A percentile compares a stretch with the other conserved stretches of the same genome.
phyloP scores from a whole-genome alignment of 30 jellyfish, hydroid and myxozoan species.

The Phacellophora camtschatica region DNA sequence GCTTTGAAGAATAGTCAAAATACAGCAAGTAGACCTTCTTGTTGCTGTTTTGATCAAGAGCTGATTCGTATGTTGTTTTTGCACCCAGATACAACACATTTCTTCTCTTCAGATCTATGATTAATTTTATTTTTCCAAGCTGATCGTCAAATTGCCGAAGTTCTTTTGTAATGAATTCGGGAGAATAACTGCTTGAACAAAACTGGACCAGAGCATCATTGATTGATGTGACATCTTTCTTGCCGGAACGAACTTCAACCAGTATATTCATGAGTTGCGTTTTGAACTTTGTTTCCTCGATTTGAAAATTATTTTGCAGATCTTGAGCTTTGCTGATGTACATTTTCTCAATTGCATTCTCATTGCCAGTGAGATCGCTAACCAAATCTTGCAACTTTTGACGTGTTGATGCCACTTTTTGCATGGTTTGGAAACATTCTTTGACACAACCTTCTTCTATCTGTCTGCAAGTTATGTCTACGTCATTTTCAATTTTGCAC shows the following conservation, averaged over 20 bases:
- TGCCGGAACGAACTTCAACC: conserved; percentile 40
- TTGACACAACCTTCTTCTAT: conserved; percentile 15
- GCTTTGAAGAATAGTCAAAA: background rate
- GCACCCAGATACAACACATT: conserved; percentile 37
- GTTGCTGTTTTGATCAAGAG: conserved; percentile 27
- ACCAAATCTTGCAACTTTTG: conserved; percentile 38
- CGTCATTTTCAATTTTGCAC: conserved; percentile 23
- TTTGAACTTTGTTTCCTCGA: conserved; percentile 37
- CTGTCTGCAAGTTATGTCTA: conserved; percentile 5
- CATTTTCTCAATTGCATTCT: background rate
- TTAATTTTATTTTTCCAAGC: conserved; percentile 8
- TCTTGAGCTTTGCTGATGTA: conserved; percentile 24
- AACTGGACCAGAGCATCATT: background rate
- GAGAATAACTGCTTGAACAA: conserved; percentile 19
- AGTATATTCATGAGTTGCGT: background rate
- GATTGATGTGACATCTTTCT: background rate
- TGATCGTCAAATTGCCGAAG: background rate
- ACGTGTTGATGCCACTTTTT: conserved; percentile 10
- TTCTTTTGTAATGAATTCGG: background rate
- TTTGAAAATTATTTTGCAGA: conserved; percentile 29
- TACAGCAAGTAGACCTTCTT: conserved; percentile 28
- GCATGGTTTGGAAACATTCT: conserved; percentile 31
- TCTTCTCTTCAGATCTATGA: background rate
- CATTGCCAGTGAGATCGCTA: background rate
- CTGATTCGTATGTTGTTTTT: conserved; percentile 21